Evolutionary conservation across 2,113 vertebrate genomes (phyloP), one percentile per base, ranked within the genome.

Genomic region (Oxygymnocypris stewartii): DNA sequence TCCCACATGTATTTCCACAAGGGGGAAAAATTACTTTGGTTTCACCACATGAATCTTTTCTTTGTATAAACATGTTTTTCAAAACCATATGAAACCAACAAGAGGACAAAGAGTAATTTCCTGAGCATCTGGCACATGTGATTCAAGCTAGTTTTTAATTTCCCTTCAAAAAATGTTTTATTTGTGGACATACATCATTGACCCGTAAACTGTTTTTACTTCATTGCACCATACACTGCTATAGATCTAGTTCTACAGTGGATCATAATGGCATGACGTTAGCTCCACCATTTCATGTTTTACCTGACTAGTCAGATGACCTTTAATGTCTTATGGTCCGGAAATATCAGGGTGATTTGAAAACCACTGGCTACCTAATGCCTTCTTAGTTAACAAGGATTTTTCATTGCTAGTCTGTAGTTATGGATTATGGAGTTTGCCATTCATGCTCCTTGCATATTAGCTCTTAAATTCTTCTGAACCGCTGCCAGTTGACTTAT

Each of bases 281-380:
- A 67, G 25, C 16, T 31, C 35, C 31, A n/a, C 42, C 12, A 59
- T 59, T 79, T 79, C 49, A 37, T 63, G 77, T 79, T 79, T 79
- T 57, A 57, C 16, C 28, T 40, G 6, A 42, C n/a, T 16, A 44
- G 13, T 42, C 59, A 47, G 37, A 16, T 81, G 79, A 81, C 59
- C 23, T 81, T 81, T 81, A 81, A 42, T 81, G 54, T 25, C 37
- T 80, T 61, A 80, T 42, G 79, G 59, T 47, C 79, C 67, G n/a
- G 23, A 82, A 67, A 82, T 67, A n/a, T 67, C 59, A 47, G 35
- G 14, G n/a, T 67, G n/a, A 47, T 47, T 28, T 47, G 14, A 82
- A 67, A 20, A 25, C n/a, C n/a, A 76, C 13, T 1, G 18, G 12
- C 42, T 76, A n/a, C 10, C 42, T 25, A 63, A 81, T 37, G 31